phyloP scores from a whole-genome alignment of 2,888 invertebrate genomes.

The Harpalus rufipes region DNA sequence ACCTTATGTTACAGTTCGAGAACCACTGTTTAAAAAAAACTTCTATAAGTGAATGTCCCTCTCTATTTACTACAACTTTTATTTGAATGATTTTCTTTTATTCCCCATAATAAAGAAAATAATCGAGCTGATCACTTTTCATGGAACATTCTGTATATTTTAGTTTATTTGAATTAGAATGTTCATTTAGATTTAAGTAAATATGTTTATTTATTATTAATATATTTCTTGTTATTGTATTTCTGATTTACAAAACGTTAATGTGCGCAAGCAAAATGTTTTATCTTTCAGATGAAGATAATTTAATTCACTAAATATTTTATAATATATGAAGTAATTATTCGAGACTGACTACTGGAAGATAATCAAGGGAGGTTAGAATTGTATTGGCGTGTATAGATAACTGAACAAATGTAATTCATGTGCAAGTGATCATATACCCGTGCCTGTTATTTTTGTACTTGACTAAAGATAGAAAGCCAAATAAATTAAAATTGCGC shows the following conservation, averaged over 20 bases:
- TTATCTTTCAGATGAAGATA: constrained; percentile 34
- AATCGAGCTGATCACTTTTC: too few species aligned
- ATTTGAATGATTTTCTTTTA: too few species aligned
- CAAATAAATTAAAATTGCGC: constrained; percentile 51
- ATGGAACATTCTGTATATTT: too few species aligned
- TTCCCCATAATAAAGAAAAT: too few species aligned
- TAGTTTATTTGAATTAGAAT: constrained; percentile 6
- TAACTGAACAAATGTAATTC: constrained; percentile 43
- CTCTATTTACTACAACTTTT: too few species aligned
- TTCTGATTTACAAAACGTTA: not conserved
- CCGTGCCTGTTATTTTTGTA: constrained; percentile 62
- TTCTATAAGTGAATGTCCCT: too few species aligned
- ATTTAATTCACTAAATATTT: not conserved
- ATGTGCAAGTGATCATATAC: constrained; percentile 58
- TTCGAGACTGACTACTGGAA: constrained; percentile 33
- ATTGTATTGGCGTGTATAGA: constrained; percentile 4
- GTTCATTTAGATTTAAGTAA: constrained; percentile 9
- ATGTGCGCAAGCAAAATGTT: constrained; percentile 38
- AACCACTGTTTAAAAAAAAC: too few species aligned
- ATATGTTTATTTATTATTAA: not conserved
- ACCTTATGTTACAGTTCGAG: too few species aligned
- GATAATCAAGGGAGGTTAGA: constrained; percentile 13
- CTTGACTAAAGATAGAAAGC: constrained; percentile 55
- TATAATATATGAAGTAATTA: not conserved
- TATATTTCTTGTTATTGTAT: not conserved